Evolutionary conservation across 1,140 invertebrate species (phyloP), one percentile per base, ranked within the genome.

Genomic region (Chrysomallon squamiferum): DNA sequence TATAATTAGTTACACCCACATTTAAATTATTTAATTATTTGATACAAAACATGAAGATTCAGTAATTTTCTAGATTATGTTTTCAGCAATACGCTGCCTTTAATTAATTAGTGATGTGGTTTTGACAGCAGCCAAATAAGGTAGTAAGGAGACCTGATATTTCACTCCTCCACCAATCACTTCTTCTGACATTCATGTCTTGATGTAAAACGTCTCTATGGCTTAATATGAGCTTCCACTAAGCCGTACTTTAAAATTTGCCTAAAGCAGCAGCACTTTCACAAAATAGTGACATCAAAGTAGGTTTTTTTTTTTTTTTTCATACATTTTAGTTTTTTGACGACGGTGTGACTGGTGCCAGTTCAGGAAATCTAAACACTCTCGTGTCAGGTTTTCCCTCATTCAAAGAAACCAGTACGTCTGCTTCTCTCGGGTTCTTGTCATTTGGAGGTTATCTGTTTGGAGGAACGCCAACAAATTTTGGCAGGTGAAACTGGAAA

Each of bases 301-400:
- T n/a, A n/a, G n/a, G n/a, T n/a, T n/a, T n/a, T n/a, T n/a, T n/a
- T n/a, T n/a, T n/a, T n/a, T n/a, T 13, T n/a, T n/a, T n/a, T n/a
- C n/a, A n/a, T 15, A 54, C 25, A 15, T 54, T 30, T 15, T 7
- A 54, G 50, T 20, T 54, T 9, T 54, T 22, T 30, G 22, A 25
- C 3, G 50, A 20, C 25, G 25, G n/a, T 15, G 50, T 30, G 13
- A 1, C 5, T 7, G 25, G 18, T 30, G 25, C 50, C n/a, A 27
- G 22, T 25, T 27, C 50, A 0, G 50, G 50, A 3, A 22, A 54
- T 30, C n/a, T 22, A 11, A 38, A 65, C 41, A 30, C 6, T 38
- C 52, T 65, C 54, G 49, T 65, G 13, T 65, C 63, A 38, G 63
- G 63, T 11, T 65, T 65, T 22, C 63, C 63, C 1, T 65, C 56